These are phyloP conservation scores for Cricetomys ansorgei DNA, from an alignment of 2,113 vertebrate genomes.

Conservation along the genomic window DNA sequence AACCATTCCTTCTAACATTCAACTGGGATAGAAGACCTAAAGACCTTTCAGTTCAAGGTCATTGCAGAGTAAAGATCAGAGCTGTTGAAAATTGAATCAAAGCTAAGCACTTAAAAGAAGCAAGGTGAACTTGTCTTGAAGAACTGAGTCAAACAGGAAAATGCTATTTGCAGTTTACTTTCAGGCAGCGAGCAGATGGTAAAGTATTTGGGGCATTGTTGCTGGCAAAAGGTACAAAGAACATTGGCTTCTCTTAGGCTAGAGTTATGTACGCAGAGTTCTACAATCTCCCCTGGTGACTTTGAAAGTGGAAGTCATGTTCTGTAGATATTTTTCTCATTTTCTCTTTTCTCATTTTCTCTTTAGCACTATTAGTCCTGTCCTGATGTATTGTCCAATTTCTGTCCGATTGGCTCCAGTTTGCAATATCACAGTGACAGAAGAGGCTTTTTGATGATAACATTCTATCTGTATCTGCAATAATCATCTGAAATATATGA, in stretches of 20 bases:
- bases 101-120: not conserved
- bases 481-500: not conserved
- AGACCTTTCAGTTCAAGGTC: slow-evolving; percentile 32
- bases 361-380: not conserved
- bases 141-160: not conserved
- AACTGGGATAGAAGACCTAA: not conserved
- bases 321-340: not conserved
- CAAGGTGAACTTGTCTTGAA: not conserved
- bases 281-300: not conserved
- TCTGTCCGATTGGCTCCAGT: not conserved
- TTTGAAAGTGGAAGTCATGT: not conserved
- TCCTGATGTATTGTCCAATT: not conserved
- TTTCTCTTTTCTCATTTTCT: not conserved
- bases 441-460: not conserved
- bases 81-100: slow-evolving; percentile 30
- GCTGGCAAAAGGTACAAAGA: not conserved
- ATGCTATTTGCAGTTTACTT: slow-evolving; percentile 17
- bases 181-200: not conserved
- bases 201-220: not conserved
- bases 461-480: accelerated
- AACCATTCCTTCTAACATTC: slow-evolving; percentile 21
- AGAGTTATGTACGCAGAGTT: accelerated
- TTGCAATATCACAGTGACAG: not conserved
- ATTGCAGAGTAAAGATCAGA: not conserved
- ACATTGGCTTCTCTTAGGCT: not conserved